Evolutionary conservation across 2,797 vertebrate genomes (phyloP).

Genomic region (Thalassophryne amazonica): DNA sequence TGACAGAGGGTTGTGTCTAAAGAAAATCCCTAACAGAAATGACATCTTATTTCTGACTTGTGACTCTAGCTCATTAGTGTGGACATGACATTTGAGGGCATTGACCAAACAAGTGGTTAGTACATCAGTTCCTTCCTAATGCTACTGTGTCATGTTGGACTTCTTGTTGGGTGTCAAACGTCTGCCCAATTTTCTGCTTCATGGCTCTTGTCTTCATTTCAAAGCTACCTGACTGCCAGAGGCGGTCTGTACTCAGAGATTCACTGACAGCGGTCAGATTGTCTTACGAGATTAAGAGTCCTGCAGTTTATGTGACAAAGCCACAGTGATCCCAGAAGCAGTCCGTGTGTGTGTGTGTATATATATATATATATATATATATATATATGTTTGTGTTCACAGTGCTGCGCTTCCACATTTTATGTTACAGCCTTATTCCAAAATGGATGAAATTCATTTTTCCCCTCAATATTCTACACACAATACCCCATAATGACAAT

Average conservation of each 20-base stretch:
- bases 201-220: slow-evolving; percentile 45
- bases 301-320: slow-evolving; percentile 4
- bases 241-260: neutral
- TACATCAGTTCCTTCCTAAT: neutral
- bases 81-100: neutral
- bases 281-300: neutral
- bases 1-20: slow-evolving; percentile 10
- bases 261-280: slow-evolving; percentile 8
- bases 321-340: neutral
- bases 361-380: slow-evolving; percentile 9
- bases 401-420: neutral
- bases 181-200: slow-evolving; percentile 36
- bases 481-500: too few relatives aligned
- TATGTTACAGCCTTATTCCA: too few relatives aligned
- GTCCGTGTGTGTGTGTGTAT: too few relatives aligned
- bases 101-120: neutral
- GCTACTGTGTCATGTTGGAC: slow-evolving; percentile 3
- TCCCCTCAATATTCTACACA: too few relatives aligned
- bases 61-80: neutral
- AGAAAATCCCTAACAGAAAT: slow-evolving; percentile 6
- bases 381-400: slow-evolving; percentile 1
- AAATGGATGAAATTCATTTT: too few relatives aligned
- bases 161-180: slow-evolving; percentile 1
- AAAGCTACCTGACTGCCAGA: slow-evolving; percentile 20
- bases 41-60: slow-evolving; percentile 7